phyloP scores from a whole-genome alignment of 2,888 invertebrate genomes.

The Vesta saturnalis region DNA sequence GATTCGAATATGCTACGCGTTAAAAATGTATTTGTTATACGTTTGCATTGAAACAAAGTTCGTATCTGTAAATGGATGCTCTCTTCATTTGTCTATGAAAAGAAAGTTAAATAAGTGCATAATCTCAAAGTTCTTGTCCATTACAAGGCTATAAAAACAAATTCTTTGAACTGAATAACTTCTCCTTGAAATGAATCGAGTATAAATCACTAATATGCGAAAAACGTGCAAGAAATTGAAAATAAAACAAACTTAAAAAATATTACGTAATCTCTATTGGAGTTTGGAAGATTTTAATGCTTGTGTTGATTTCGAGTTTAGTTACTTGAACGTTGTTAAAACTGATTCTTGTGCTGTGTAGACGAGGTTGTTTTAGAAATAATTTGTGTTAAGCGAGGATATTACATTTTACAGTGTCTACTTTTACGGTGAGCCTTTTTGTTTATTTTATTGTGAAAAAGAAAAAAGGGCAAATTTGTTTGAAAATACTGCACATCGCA shows the following conservation, averaged over 20 bases:
- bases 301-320: background rate
- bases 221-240: background rate
- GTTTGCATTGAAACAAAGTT: too few relatives aligned
- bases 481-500: slow-evolving; percentile 22
- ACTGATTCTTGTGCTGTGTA: background rate
- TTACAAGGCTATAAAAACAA: too few relatives aligned
- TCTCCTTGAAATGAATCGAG: background rate
- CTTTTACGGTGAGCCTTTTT: background rate
- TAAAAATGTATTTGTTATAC: too few relatives aligned
- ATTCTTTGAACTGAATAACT: background rate
- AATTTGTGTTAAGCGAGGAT: too few relatives aligned
- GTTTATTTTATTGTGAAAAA: background rate
- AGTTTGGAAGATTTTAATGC: background rate
- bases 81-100: too few relatives aligned
- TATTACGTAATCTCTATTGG: background rate
- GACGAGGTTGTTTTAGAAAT: background rate
- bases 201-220: slow-evolving; percentile 8
- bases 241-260: background rate
- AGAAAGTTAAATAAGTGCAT: too few relatives aligned
- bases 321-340: background rate
- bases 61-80: too few relatives aligned
- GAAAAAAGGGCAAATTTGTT: slow-evolving; percentile 19
- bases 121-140: too few relatives aligned
- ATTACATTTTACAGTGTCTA: too few relatives aligned
- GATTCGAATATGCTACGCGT: too few relatives aligned